Evolutionary conservation across 2,888 invertebrate species (phyloP), one percentile per base, ranked within the genome.

Genomic region (Halocaridina rubra): DNA sequence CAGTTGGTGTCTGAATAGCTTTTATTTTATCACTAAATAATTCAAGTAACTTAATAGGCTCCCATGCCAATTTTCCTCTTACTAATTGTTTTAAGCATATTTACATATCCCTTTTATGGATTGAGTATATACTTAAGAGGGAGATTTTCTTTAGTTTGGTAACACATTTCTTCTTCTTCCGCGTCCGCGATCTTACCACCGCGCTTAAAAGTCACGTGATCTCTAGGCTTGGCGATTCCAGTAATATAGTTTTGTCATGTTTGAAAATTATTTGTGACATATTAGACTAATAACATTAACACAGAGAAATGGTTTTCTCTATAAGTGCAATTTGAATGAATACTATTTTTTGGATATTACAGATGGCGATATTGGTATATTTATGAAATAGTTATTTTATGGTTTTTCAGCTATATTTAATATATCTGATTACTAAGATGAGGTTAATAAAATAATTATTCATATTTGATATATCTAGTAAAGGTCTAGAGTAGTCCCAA

Each of bases 121-220:
- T n/a, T n/a, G n/a, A n/a, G n/a, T n/a, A n/a, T n/a, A n/a, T n/a
- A n/a, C n/a, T n/a, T n/a, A n/a, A n/a, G n/a, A n/a, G n/a, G n/a
- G n/a, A n/a, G n/a, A n/a, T n/a, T n/a, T n/a, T n/a, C n/a, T n/a
- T n/a, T n/a, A n/a, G n/a, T n/a, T n/a, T n/a, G n/a, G n/a, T n/a
- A n/a, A n/a, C n/a, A n/a, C n/a, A n/a, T n/a, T n/a, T n/a, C n/a
- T n/a, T n/a, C n/a, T n/a, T n/a, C n/a, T n/a, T n/a, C n/a, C n/a
- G n/a, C n/a, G n/a, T n/a, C n/a, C n/a, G n/a, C 19, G 10, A 27
- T 13, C 32, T 76, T 76, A 30, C 78, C 78, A 67, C 78, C 78
- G 46, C 33, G 46, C 67, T 16, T 76, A 30, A 46, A 3, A 39
- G 53, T 69, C 78, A 78, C 78, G 78, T 78, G 78, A 78, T 67